These are phyloP conservation scores for Teleiodes luculella DNA, from an alignment of 2,888 invertebrate genomes.

Conservation along the genomic window DNA sequence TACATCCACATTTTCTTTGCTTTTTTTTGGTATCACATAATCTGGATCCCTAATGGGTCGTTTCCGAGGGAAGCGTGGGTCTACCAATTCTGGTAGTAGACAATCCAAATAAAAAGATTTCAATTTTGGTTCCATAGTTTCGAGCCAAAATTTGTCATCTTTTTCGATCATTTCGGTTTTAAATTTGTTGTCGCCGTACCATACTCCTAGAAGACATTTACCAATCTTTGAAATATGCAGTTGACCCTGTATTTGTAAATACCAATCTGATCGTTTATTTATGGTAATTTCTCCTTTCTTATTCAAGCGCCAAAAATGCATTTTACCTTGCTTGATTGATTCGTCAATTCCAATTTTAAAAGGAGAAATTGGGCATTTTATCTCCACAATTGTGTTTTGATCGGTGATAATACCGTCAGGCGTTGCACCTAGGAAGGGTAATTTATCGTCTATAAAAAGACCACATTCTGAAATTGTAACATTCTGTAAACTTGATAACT, in stretches of 20 bases:
- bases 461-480: conserved; percentile 12
- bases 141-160: background rate
- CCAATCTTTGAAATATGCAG: background rate
- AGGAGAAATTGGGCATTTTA: conserved; percentile 16
- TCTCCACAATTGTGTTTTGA: conserved; percentile 14
- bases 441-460: conserved; percentile 14
- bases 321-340: conserved; percentile 13
- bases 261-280: conserved; percentile 7
- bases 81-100: conserved; percentile 15
- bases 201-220: background rate
- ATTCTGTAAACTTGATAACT: conserved; percentile 4
- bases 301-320: conserved; percentile 10
- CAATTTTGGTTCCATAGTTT: background rate
- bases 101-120: conserved; percentile 13
- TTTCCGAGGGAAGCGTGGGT: conserved; percentile 15
- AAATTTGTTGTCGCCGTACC: background rate
- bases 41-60: conserved; percentile 9
- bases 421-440: conserved; percentile 15
- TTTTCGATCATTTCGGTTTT: background rate
- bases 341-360: conserved; percentile 12
- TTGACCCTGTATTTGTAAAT: conserved; percentile 10
- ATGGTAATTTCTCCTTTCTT: conserved; percentile 1
- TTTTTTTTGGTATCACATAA: background rate
- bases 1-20: too few relatives aligned
- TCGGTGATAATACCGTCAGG: conserved; percentile 16